Evolutionary conservation across 2,888 invertebrate genomes (phyloP), one percentile per base, ranked within the genome.

Genomic region (Lamellibrachia columna): DNA sequence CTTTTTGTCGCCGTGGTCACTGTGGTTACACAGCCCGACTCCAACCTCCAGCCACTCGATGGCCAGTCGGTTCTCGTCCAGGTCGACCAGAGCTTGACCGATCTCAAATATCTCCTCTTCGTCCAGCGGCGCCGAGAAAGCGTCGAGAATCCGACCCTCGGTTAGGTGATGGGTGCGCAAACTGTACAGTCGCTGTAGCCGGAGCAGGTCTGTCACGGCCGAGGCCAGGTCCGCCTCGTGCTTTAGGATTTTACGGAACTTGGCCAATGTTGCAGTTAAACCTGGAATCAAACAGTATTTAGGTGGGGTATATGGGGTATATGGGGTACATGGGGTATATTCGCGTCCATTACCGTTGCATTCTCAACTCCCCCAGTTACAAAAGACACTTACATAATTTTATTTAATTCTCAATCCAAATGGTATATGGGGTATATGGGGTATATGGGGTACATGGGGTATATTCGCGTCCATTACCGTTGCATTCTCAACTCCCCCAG

Each of bases 201-300:
- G 75, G 75, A 75, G 75, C 75, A 75, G 75, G 75, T 75, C 75
- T 15, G 15, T 22, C 3, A 75, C 75, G 75, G 75, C 75, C 75
- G 75, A 75, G 75, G 15, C 75, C 75, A 15, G 75, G 75, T 75
- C 75, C 75, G 75, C 75, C 75, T 75, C 75, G 75, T 75, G 75
- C n/a, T 15, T 75, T 75, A 75, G 22, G 22, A 75, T 75, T 15
- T 75, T 75, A 75, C 75, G 75, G 75, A 75, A 75, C 75, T 75
- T 75, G 75, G 75, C 75, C 22, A 75, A 22, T 75, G 75, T 75
- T 2, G 75, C 22, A 6, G 75, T 15, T 75, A 75, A 75, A 15
- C 15, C 75, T 75, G 75, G 4, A 75, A 75, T 75, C 4, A 22
- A 75, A 22, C 4, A 75, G 15, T 75, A 15, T 3, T 75, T 75